phyloP scores from a whole-genome alignment of 2,113 vertebrate genomes.

The Rhizomys pruinosus region DNA sequence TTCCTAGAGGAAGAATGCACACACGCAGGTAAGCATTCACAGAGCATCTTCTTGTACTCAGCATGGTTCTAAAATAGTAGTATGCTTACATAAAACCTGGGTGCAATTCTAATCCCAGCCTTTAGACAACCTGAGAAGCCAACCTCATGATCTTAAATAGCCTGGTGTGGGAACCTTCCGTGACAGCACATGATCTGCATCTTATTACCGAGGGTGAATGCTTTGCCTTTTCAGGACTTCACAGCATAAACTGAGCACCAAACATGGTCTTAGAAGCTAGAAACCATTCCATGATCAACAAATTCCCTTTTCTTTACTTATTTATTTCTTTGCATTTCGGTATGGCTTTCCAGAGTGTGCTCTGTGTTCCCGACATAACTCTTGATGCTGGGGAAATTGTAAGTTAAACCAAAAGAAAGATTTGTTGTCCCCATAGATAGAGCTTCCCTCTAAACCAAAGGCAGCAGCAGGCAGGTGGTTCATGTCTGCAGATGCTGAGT shows the following conservation, averaged over 20 bases:
- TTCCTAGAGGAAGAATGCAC: background rate
- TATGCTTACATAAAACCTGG: background rate
- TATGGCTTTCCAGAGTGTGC: background rate
- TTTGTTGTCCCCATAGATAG: background rate
- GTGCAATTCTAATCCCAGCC: background rate
- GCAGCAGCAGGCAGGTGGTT: fast-evolving
- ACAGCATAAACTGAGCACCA: background rate
- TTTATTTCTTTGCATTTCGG: background rate
- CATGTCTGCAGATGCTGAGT: too few relatives aligned
- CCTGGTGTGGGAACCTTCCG: background rate
- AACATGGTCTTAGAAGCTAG: fast-evolving
- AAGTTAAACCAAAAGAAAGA: background rate
- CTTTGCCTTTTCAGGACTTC: background rate
- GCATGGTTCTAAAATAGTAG: background rate
- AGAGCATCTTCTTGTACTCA: background rate
- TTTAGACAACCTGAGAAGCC: background rate
- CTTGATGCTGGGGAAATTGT: background rate
- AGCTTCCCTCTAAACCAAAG: fast-evolving
- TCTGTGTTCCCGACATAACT: fast-evolving
- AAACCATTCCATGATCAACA: background rate
- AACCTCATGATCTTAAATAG: background rate
- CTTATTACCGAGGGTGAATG: background rate
- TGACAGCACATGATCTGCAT: too few relatives aligned
- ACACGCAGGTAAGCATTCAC: background rate
- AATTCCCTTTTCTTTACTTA: background rate